Evolutionary conservation across 2,888 invertebrate species (phyloP).

Genomic region (Amblyjoppa proteus): DNA sequence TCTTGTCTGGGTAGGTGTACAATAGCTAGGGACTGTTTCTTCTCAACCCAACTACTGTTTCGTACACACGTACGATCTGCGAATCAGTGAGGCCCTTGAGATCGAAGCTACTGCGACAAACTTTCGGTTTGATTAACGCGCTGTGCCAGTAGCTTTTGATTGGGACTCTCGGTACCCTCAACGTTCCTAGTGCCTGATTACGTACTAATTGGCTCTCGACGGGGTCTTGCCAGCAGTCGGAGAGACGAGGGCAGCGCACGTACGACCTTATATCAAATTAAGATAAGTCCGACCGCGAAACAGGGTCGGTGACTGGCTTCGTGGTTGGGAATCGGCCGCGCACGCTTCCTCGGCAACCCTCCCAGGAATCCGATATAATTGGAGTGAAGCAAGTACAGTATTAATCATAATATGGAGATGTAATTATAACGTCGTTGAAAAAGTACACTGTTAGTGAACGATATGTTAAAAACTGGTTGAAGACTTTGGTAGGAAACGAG

Average conservation of each 20-base stretch:
- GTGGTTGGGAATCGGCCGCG: not conserved
- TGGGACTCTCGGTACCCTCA: conserved; percentile 4
- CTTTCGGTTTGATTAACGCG: conserved; percentile 49
- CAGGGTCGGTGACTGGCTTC: conserved; percentile 19
- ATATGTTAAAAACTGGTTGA: not conserved
- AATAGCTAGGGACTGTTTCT: not conserved
- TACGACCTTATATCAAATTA: conserved; percentile 56
- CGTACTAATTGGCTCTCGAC: conserved; percentile 53
- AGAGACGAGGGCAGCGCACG: conserved; percentile 29
- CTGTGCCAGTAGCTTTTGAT: conserved; percentile 38
- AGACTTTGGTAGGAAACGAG: not conserved
- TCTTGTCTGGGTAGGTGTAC: conserved; percentile 1
- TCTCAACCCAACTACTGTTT: not conserved
- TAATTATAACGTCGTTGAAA: conserved; percentile 1
- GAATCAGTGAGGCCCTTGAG: conserved; percentile 14
- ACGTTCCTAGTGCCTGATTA: conserved; percentile 57
- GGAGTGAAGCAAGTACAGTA: not conserved
- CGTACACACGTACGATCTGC: not conserved
- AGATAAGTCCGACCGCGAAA: conserved; percentile 49
- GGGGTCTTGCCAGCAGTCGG: conserved; percentile 26
- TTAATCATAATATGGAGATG: not conserved
- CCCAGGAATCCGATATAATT: not conserved
- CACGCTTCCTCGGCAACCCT: not conserved
- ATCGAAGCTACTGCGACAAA: conserved; percentile 51
- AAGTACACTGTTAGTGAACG: not conserved